Conservation (phyloP, 2,113 vertebrate species). For the Thinocorus orbignyianus region DNA sequence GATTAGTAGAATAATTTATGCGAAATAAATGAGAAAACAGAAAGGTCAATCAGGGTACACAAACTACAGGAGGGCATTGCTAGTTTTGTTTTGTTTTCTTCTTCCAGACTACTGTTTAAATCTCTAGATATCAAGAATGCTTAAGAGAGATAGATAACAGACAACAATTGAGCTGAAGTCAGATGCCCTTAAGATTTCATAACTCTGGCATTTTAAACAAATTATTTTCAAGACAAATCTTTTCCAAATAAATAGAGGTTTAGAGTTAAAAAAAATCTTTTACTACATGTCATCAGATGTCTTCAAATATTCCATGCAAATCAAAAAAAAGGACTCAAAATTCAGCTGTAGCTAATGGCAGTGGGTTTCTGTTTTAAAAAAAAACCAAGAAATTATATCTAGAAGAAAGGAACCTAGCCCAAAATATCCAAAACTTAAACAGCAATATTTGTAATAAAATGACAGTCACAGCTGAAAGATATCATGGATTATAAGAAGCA, state of each 20-base stretch:
- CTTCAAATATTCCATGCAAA: not conserved
- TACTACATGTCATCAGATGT: not conserved
- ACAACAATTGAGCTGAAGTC: not conserved
- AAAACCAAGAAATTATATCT: not conserved
- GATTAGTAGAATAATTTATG: constrained; percentile 60
- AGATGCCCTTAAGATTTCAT: constrained; percentile 28
- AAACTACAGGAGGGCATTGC: not conserved
- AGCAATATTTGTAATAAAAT: not conserved
- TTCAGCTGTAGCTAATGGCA: not conserved
- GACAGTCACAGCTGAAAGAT: not conserved
- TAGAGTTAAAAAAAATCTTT: not conserved
- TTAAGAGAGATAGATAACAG: constrained; percentile 25
- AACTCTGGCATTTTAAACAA: not conserved
- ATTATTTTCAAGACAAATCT: constrained; percentile 7
- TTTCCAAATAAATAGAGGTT: not conserved
- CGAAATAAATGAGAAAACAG: constrained; percentile 62
- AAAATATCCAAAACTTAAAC: not conserved
- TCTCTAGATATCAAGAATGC: constrained; percentile 32
- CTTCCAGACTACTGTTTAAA: not conserved
- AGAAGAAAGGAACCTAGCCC: not conserved
- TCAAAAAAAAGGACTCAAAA: not conserved
- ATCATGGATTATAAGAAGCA: not conserved
- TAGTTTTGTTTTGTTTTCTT: constrained; percentile 16
- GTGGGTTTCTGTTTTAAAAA: not conserved
- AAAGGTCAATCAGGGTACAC: constrained; percentile 50